These are phyloP conservation scores for Gadus chalcogrammus DNA, from an alignment of 2,113 vertebrate species.

Conservation along the genomic window DNA sequence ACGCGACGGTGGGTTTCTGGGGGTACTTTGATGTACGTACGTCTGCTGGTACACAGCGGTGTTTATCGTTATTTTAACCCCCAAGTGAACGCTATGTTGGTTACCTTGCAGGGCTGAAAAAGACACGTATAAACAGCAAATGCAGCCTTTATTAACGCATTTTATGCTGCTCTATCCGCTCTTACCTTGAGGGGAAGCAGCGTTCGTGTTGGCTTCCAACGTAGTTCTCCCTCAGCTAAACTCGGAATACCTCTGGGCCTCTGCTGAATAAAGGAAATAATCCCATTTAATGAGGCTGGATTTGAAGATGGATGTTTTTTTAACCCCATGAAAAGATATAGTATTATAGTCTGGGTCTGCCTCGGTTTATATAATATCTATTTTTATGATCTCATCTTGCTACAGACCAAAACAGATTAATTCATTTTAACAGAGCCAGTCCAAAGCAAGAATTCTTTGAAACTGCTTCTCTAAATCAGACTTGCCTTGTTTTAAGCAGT, in stretches of 20 bases:
- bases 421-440: slow-evolving; percentile 20
- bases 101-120: slow-evolving; percentile 44
- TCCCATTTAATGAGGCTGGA: slow-evolving; percentile 44
- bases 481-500: slow-evolving; percentile 15
- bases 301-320: slow-evolving; percentile 42
- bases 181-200: slow-evolving; percentile 25
- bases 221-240: neutral
- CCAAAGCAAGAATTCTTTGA: slow-evolving; percentile 33
- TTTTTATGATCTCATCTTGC: slow-evolving; percentile 59
- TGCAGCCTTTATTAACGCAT: neutral
- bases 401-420: slow-evolving; percentile 36
- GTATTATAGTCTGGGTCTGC: slow-evolving; percentile 31
- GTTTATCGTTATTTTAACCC: slow-evolving; percentile 7
- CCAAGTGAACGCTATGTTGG: slow-evolving; percentile 37
- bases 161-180: slow-evolving; percentile 27
- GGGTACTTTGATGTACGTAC: too few species aligned
- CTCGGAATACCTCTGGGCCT: slow-evolving; percentile 5
- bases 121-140: slow-evolving; percentile 39
- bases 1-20: too few species aligned
- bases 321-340: slow-evolving; percentile 25
- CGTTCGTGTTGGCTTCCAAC: neutral
- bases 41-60: too few species aligned
- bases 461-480: slow-evolving; percentile 7
- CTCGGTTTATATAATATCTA: slow-evolving; percentile 38
- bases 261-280: slow-evolving; percentile 47